A percentile compares a stretch with the other conserved stretches of the same genome.
phyloP scores from a whole-genome alignment of 1,140 invertebrate genomes.

The Eufriesea mexicana region DNA sequence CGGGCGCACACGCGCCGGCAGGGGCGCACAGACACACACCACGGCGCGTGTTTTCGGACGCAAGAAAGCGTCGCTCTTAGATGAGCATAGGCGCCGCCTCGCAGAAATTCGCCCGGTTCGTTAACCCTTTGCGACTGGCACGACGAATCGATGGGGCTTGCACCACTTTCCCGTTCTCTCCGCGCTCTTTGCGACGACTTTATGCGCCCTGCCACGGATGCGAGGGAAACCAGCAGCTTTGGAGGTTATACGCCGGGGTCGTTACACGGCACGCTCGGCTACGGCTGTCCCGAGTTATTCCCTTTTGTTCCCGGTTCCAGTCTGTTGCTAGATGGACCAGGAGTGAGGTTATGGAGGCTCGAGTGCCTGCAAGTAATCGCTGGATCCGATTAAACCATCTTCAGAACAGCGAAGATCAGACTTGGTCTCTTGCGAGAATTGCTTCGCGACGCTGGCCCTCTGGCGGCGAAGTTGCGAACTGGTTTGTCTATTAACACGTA shows the following conservation, averaged over 20 bases:
- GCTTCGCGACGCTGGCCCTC: background rate
- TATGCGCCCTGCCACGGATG: background rate
- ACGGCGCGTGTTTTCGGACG: conserved; percentile 41
- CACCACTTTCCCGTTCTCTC: conserved; percentile 21
- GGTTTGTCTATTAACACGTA: background rate
- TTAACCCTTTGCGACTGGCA: conserved; percentile 22
- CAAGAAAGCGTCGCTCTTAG: conserved; percentile 26
- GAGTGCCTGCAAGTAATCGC: too few relatives aligned
- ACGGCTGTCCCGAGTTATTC: background rate
- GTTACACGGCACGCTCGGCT: background rate
- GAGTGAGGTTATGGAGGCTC: too few relatives aligned
- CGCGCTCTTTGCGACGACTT: background rate
- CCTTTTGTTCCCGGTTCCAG: background rate
- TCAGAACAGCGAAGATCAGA: too few relatives aligned
- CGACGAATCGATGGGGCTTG: conserved; percentile 36
- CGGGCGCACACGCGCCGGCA: rapidly evolving
- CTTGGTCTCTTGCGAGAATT: background rate
- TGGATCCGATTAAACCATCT: too few relatives aligned
- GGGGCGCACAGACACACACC: background rate
- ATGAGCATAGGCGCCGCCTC: conserved; percentile 41
- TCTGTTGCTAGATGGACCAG: too few relatives aligned
- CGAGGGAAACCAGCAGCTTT: background rate
- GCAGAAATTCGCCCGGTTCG: conserved; percentile 32
- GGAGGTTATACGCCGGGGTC: background rate
- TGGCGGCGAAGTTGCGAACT: background rate